Evolutionary conservation across 2,113 vertebrate genomes (phyloP).

Genomic region (Pollimyrus isidori): DNA sequence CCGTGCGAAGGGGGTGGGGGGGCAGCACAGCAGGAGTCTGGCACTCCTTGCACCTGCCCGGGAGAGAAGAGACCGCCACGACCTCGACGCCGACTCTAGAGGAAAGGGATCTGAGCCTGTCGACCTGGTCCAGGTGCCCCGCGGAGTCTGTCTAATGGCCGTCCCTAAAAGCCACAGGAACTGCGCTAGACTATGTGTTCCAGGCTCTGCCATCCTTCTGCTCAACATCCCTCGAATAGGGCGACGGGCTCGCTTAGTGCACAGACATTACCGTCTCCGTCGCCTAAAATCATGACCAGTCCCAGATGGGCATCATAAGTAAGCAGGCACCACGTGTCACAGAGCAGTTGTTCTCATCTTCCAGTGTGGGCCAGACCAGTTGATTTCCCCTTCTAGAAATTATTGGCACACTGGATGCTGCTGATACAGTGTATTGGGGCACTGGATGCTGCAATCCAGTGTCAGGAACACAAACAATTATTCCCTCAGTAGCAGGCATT

Average conservation of each 20-base stretch:
- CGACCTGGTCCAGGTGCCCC: not conserved
- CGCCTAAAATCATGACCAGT: not conserved
- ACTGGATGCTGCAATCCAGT: not conserved
- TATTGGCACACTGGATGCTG: no score
- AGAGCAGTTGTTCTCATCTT: not conserved
- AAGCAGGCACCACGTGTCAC: not conserved
- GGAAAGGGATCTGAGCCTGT: not conserved
- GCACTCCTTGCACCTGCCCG: not conserved
- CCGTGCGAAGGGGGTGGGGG: not conserved
- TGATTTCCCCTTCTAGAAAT: not conserved
- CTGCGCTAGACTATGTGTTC: not conserved
- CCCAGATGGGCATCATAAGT: not conserved
- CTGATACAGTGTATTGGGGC: not conserved
- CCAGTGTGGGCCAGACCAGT: not conserved
- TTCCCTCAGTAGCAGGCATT: not conserved
- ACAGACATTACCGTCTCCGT: not conserved
- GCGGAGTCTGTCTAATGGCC: not conserved
- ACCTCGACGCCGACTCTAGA: not conserved
- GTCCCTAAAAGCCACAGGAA: not conserved
- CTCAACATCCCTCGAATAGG: not conserved
- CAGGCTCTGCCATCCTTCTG: not conserved
- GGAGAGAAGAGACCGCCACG: not conserved
- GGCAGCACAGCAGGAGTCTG: no score
- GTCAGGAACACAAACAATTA: not conserved
- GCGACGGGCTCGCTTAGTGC: not conserved